These are phyloP conservation scores for Pluvialis apricaria DNA, from an alignment of 2,113 vertebrate species.

Conservation along the genomic window DNA sequence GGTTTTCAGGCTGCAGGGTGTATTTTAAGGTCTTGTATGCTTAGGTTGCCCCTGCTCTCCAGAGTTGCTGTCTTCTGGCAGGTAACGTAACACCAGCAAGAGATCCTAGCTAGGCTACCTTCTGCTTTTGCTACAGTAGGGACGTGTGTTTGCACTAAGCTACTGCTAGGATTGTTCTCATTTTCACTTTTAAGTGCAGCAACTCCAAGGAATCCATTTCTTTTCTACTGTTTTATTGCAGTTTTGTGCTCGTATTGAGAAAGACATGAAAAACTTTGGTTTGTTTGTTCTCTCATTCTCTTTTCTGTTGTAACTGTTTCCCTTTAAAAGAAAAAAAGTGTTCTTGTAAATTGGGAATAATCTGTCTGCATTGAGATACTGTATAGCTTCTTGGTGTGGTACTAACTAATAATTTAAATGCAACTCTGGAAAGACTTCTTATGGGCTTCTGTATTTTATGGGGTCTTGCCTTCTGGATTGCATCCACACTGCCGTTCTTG, in stretches of 20 bases:
- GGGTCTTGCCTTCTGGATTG: neutral
- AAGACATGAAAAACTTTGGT: neutral
- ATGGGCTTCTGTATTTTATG: fast-evolving
- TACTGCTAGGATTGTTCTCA: neutral
- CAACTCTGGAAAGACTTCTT: neutral
- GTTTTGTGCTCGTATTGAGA: neutral
- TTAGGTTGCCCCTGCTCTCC: neutral
- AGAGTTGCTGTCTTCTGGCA: neutral
- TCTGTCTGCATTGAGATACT: neutral
- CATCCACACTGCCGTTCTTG: neutral
- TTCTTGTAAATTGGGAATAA: neutral
- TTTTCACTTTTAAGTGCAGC: neutral
- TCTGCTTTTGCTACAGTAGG: neutral
- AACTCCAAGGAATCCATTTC: neutral
- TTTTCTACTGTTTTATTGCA: neutral
- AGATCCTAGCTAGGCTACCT: neutral
- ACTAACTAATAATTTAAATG: neutral
- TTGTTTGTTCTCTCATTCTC: neutral
- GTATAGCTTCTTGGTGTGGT: neutral
- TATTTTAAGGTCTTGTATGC: neutral
- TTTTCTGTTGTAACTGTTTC: neutral
- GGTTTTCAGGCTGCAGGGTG: neutral
- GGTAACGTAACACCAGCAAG: neutral
- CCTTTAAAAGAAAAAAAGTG: neutral
- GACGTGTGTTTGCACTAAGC: neutral